Conservation (phyloP, 2,888 invertebrate species). For the Lottia gigantea region DNA sequence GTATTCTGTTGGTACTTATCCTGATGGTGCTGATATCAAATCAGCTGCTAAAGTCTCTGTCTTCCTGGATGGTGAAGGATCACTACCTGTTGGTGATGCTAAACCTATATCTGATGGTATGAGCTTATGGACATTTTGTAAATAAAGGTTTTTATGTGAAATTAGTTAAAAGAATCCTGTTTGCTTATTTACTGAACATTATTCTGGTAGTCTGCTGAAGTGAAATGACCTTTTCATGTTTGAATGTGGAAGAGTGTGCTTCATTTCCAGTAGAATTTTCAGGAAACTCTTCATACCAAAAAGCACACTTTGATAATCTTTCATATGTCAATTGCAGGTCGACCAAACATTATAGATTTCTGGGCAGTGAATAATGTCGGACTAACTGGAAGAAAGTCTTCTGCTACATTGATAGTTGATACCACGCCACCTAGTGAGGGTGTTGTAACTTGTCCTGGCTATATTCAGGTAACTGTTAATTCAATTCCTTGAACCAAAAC, state of each 20-base stretch:
- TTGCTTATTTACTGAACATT: too few relatives aligned
- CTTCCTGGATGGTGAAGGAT: slow-evolving; percentile 17
- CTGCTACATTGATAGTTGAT: slow-evolving; percentile 31
- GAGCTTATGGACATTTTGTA: too few relatives aligned
- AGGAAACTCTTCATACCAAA: too few relatives aligned
- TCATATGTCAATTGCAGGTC: too few relatives aligned
- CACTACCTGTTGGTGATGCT: slow-evolving; percentile 21
- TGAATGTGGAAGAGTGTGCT: too few relatives aligned
- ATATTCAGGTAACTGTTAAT: slow-evolving; percentile 27
- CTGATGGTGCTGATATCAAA: slow-evolving; percentile 26
- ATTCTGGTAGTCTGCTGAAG: too few relatives aligned
- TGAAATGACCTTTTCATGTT: too few relatives aligned
- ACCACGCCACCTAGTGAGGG: slow-evolving; percentile 27
- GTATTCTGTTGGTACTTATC: slow-evolving; percentile 34
- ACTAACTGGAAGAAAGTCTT: slow-evolving; percentile 17
- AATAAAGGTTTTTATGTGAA: too few relatives aligned
- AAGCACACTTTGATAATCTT: too few relatives aligned
- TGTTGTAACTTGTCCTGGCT: slow-evolving; percentile 27
- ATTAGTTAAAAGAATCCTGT: too few relatives aligned
- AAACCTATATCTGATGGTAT: slow-evolving; percentile 24
- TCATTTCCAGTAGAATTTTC: too few relatives aligned
- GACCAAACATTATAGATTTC: slow-evolving; percentile 32
- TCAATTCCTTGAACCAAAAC: too few relatives aligned
- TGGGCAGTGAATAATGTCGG: slow-evolving; percentile 33
- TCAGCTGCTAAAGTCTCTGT: neutral